Percentiles rank a stretch among this genome's conserved stretches.
These are phyloP conservation scores for Notolepis coatsorum DNA, from an alignment of 2,797 vertebrate species.

Conservation along the genomic window DNA sequence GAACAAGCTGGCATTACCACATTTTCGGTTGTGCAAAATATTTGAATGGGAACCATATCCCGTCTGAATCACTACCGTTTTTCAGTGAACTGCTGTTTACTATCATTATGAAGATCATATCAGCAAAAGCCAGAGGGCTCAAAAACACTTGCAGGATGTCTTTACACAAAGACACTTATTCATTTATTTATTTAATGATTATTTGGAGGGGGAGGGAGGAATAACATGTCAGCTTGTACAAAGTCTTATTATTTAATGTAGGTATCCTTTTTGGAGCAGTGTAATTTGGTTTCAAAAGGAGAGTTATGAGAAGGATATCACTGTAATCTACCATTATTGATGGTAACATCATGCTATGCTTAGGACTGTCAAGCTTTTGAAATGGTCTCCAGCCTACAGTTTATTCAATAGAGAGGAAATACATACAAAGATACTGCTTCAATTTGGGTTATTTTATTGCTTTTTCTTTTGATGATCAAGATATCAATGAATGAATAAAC, in stretches of 20 bases:
- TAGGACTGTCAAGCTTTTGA: slow-evolving; percentile 3
- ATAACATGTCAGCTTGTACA: slow-evolving; percentile 75
- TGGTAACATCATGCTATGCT: slow-evolving; percentile 10
- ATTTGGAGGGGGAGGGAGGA: slow-evolving; percentile 65
- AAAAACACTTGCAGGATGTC: slow-evolving; percentile 59
- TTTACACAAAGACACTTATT: slow-evolving; percentile 71
- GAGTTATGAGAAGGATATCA: slow-evolving; percentile 22
- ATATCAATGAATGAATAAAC: slow-evolving; percentile 80
- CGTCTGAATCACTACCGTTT: neutral
- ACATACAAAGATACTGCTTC: slow-evolving; percentile 63
- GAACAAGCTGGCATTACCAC: neutral
- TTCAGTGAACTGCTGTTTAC: neutral
- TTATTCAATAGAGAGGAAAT: slow-evolving; percentile 3
- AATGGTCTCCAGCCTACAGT: neutral
- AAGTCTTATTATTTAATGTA: slow-evolving; percentile 62
- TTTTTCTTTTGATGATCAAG: slow-evolving; percentile 50
- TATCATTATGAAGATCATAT: neutral
- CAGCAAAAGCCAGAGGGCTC: slow-evolving; percentile 52
- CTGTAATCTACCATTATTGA: slow-evolving; percentile 34
- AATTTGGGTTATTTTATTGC: slow-evolving; percentile 47
- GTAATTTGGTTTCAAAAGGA: slow-evolving; percentile 20
- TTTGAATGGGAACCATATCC: slow-evolving; percentile 13
- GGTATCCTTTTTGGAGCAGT: slow-evolving; percentile 68
- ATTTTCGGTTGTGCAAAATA: neutral
- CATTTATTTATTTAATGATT: slow-evolving; percentile 83